Base-by-base conservation (phyloP, 2,888 invertebrate species). In the Polymixis lichenea region DNA sequence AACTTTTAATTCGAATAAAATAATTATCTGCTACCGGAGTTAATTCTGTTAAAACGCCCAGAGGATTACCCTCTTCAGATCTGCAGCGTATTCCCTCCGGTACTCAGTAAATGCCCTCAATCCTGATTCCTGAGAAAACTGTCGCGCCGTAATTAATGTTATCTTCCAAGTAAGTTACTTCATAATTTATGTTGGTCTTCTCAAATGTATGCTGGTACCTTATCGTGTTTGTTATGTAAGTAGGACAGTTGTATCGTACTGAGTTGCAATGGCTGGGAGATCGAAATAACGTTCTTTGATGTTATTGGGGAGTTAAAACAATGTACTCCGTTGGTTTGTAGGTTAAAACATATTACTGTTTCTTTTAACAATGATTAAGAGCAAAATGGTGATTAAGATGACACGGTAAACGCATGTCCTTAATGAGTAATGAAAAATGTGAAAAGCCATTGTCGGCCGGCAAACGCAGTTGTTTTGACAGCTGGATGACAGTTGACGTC, bases 71-170 rank as follows among this genome's bases (percentile, higher is more conserved):
- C 51, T 78, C 66, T 58, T 84, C 25, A 17, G 61, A 43, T 73
- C 38, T 58, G 80, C 80, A 58, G 32, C 43, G 58, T 43, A 75
- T 75, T 74, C 84, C 84, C 84, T 49, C 32, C 13, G 65, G 84
- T n/a, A 73, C n/a, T 53, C 32, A 38, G 46, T 61, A 53, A 61
- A 43, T 62, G 43, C 38, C 19, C 76, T 78, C 80, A 80, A 80
- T 78, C 65, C 75, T 49, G 60, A 80, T 72, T 78, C 53, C 74
- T 49, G 60, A 69, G 70, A 79, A 80, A 80, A 75, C 75, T 80
- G 82, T 43, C 94, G 56, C 53, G 91, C 66, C 38, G 51, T 83
- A 78, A 87, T 86, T 87, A 83, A 86, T 83, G 79, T 78, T 82
- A 77, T 78, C 83, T 75, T 68, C 66, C 56, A 28, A 32, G 66